These are phyloP conservation scores for Clistopyga incitator DNA, from an alignment of 2,888 invertebrate genomes.

Conservation along the genomic window DNA sequence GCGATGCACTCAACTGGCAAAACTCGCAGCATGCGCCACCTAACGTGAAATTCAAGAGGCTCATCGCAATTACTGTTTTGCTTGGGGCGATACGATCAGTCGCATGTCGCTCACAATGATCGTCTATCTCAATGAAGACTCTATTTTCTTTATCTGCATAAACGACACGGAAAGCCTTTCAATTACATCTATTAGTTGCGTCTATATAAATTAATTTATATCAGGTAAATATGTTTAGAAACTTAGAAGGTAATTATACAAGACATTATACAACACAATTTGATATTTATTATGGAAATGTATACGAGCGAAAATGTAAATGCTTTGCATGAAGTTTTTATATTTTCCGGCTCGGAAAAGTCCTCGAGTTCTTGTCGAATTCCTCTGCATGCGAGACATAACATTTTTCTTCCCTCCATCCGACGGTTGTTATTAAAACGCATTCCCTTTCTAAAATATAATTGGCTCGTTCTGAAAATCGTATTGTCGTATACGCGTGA, in stretches of 20 bases:
- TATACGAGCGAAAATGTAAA: too few species aligned
- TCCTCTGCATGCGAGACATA: slow-evolving; percentile 5
- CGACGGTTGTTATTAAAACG: slow-evolving; percentile 47
- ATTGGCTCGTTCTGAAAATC: slow-evolving; percentile 64
- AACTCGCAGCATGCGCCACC: not conserved
- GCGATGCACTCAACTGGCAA: not conserved
- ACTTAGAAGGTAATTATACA: too few species aligned
- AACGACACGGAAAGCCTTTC: not conserved
- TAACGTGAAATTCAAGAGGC: not conserved
- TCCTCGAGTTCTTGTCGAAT: not conserved
- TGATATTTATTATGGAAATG: too few species aligned
- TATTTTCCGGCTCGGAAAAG: slow-evolving; percentile 21
- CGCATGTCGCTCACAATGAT: not conserved
- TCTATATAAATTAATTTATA: not conserved
- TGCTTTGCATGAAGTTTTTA: not conserved
- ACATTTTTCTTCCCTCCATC: slow-evolving; percentile 1
- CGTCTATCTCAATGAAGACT: slow-evolving; percentile 6
- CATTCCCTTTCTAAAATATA: slow-evolving; percentile 71
- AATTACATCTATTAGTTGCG: not conserved
- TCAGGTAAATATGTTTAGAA: not conserved
- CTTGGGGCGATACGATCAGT: slow-evolving; percentile 12
- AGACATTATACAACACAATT: too few species aligned
- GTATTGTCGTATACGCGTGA: slow-evolving; percentile 61
- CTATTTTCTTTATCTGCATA: slow-evolving; percentile 19
- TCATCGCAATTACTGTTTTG: slow-evolving; percentile 12